A percentile compares a stretch with the other conserved stretches of the same genome.
phyloP scores from a whole-genome alignment of 2,888 invertebrate species.

The Rugalucina vietnamica region DNA sequence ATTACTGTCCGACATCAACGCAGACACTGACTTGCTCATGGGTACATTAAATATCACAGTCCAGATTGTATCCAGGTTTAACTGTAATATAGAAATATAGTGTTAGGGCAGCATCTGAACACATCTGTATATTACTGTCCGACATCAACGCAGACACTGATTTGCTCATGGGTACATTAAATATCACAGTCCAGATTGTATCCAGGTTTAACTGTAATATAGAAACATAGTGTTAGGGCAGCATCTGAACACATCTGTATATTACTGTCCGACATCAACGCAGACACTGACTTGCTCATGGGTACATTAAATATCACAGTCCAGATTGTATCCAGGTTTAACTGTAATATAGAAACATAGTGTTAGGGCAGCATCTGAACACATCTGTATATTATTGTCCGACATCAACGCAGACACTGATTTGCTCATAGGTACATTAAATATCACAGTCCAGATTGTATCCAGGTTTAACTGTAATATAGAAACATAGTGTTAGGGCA shows the following conservation, averaged over 20 bases:
- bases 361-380: conserved; percentile 95
- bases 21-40: conserved; percentile 82
- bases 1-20: conserved; percentile 81
- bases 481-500: conserved; percentile 89
- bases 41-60: conserved; percentile 95
- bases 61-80: conserved; percentile 94
- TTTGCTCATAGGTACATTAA: conserved; percentile 88
- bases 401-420: conserved; percentile 82
- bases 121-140: conserved; percentile 67
- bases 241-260: conserved; percentile 85
- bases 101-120: neutral
- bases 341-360: conserved; percentile 86
- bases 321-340: conserved; percentile 94
- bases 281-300: conserved; percentile 82
- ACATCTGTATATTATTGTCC: conserved; percentile 86
- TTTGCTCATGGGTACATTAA: conserved; percentile 88
- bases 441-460: conserved; percentile 97
- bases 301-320: conserved; percentile 95
- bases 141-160: conserved; percentile 82
- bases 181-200: conserved; percentile 97
- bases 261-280: conserved; percentile 84
- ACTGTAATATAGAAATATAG: conserved; percentile 81
- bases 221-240: conserved; percentile 1
- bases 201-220: conserved; percentile 87
- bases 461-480: conserved; percentile 87